These are phyloP conservation scores for Atopsyche davidsoni DNA, from an alignment of 1,140 invertebrate genomes.

Conservation along the genomic window DNA sequence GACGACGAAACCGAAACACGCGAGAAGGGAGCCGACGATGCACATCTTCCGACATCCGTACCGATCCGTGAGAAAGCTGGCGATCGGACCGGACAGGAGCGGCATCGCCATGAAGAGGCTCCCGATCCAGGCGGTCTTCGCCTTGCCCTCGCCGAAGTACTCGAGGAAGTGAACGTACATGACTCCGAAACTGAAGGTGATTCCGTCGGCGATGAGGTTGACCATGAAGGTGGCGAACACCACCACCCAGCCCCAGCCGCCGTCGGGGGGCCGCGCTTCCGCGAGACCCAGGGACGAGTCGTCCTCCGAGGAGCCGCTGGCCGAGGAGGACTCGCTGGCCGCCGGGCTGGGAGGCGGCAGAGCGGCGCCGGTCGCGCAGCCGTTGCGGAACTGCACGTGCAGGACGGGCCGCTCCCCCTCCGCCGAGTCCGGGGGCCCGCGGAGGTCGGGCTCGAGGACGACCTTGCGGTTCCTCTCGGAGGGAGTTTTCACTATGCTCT, in stretches of 20 bases:
- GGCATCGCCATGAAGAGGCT: conserved; percentile 89
- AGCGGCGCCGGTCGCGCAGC: conserved; percentile 34
- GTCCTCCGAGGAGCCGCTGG: conserved; percentile 49
- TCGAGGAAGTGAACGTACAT: conserved; percentile 74
- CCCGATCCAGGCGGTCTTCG: conserved; percentile 87
- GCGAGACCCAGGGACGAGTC: conserved; percentile 56
- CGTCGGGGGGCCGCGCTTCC: conserved; percentile 64
- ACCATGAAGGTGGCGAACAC: conserved; percentile 82
- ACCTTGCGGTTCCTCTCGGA: conserved; percentile 23
- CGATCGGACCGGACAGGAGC: conserved; percentile 79
- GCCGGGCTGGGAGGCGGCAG: conserved; percentile 43
- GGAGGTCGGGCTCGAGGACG: conserved; percentile 16
- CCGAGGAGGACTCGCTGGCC: conserved; percentile 31
- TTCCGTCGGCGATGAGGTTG: conserved; percentile 85
- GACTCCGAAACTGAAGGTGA: conserved; percentile 82
- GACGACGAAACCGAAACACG: conserved; percentile 73
- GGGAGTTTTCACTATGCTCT: conserved; percentile 31
- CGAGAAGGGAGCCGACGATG: conserved; percentile 72
- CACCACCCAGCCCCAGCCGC: conserved; percentile 77
- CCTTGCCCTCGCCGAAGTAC: conserved; percentile 72
- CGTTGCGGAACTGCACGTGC: conserved; percentile 56
- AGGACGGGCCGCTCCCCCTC: conserved; percentile 44
- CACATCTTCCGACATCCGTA: conserved; percentile 77
- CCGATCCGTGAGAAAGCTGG: conserved; percentile 80
- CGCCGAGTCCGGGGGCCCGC: conserved; percentile 23